Evolutionary conservation across 2,888 invertebrate genomes (phyloP), one percentile per base, ranked within the genome.

Genomic region (Frankliniella fusca): DNA sequence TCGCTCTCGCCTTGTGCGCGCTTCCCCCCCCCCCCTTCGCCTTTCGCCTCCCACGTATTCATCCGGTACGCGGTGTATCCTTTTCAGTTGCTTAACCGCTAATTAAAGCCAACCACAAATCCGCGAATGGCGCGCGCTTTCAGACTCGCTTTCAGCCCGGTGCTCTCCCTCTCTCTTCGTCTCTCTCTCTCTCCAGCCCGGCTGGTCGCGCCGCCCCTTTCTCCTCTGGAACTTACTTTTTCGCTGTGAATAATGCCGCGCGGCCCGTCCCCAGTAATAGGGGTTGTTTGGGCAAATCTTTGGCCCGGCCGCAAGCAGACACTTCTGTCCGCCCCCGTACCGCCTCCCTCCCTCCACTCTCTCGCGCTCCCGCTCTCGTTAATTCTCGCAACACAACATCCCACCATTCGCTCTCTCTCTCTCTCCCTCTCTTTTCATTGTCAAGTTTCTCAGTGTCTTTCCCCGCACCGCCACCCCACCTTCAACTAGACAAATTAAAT

Each of bases 71-170:
- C 15, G 20, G 61, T 61, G 18, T 54, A 61, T 61, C 61, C 61
- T 61, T 61, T 61, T 61, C 61, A 61, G 61, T 61, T 61, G 61
- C 61, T 61, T 61, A 61, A 61, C 61, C 61, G 61, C 61, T 61
- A 61, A 61, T 61, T 61, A 61, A 61, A 11, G 61, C 61, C 61
- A 18, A 5, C 61, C 61, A 61, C 61, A 61, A 61, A 61, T 61
- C 15, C 18, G n/a, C n/a, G 61, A 61, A 61, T 61, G 61, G 20
- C 61, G 61, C 61, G 38, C 38, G 38, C 61, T 61, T 61, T 61
- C 61, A 38, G 38, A 38, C 38, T 38, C 61, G 61, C 61, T 61
- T 61, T 61, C 61, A n/a, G 11, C 61, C 20, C 18, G 38, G 38
- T 15, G 61, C 23, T 0, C 7, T 65, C 65, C 8, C 54, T 65